A percentile compares a stretch with the other conserved stretches of the same genome.
Conservation (phyloP, 2,888 invertebrate species). For the Rambutsinella grinnellia region DNA sequence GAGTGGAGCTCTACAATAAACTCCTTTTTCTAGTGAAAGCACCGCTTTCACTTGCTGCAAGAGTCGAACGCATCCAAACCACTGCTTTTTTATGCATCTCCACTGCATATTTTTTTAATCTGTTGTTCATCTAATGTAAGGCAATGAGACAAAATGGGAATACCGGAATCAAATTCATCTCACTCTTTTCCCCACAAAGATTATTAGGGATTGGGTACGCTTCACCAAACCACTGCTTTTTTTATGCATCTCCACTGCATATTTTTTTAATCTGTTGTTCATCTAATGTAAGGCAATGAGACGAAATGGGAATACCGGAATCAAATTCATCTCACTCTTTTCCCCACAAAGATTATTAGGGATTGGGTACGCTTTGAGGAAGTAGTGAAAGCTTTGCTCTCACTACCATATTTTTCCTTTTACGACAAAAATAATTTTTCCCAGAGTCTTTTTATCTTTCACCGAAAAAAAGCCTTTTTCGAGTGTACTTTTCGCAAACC, state of each 20-base stretch:
- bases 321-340: neutral
- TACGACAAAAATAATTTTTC: neutral
- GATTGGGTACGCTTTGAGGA: neutral
- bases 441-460: neutral
- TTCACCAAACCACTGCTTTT: conserved; percentile 1
- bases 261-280: neutral
- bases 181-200: neutral
- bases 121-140: neutral
- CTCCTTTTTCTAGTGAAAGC: neutral
- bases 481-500: neutral
- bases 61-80: neutral
- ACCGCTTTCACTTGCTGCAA: neutral
- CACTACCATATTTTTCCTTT: neutral
- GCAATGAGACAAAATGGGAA: conserved; percentile 44
- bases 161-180: conserved; percentile 10
- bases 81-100: neutral
- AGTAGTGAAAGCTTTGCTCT: neutral
- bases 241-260: neutral
- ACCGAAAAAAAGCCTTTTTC: neutral
- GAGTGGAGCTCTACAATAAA: neutral
- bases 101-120: neutral
- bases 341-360: neutral
- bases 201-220: neutral
- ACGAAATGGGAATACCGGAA: conserved; percentile 31
- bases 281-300: conserved; percentile 26